Percentiles rank a stretch among this genome's conserved stretches.
phyloP scores from a whole-genome alignment of 2,888 invertebrate genomes.

The Diarsia brunnea region DNA sequence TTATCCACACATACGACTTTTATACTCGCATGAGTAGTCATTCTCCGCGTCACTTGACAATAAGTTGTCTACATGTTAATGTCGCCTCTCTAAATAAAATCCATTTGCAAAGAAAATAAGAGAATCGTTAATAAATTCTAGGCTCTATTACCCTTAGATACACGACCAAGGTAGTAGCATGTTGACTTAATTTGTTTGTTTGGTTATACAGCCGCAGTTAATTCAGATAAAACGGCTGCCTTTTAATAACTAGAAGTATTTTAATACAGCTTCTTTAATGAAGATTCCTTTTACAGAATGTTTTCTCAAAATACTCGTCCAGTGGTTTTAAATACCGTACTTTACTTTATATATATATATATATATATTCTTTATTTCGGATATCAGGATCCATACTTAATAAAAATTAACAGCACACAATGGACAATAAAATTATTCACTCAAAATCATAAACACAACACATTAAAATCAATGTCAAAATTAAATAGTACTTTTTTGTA shows the following conservation, averaged over 20 bases:
- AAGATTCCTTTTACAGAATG: constrained; percentile 38
- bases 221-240: constrained; percentile 37
- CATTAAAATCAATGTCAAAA: too few relatives aligned
- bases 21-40: background rate
- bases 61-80: constrained; percentile 20
- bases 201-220: constrained; percentile 21
- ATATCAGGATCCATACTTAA: too few relatives aligned
- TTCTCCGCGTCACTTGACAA: background rate
- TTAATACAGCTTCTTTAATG: constrained; percentile 52
- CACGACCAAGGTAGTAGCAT: constrained; percentile 20
- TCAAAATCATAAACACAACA: too few relatives aligned
- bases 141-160: constrained; percentile 19
- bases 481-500: too few relatives aligned
- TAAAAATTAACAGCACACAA: too few relatives aligned
- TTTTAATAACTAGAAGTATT: constrained; percentile 57
- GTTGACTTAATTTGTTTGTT: constrained; percentile 44
- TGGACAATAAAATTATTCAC: too few relatives aligned
- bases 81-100: constrained; percentile 23
- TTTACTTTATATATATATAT: too few relatives aligned
- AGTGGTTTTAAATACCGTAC: constrained; percentile 35
- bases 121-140: constrained; percentile 31
- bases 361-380: too few relatives aligned
- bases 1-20: background rate
- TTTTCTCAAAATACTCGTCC: constrained; percentile 14
- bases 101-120: constrained; percentile 22